Conservation (phyloP, 2,888 invertebrate species). For the Tortrix viridana region DNA sequence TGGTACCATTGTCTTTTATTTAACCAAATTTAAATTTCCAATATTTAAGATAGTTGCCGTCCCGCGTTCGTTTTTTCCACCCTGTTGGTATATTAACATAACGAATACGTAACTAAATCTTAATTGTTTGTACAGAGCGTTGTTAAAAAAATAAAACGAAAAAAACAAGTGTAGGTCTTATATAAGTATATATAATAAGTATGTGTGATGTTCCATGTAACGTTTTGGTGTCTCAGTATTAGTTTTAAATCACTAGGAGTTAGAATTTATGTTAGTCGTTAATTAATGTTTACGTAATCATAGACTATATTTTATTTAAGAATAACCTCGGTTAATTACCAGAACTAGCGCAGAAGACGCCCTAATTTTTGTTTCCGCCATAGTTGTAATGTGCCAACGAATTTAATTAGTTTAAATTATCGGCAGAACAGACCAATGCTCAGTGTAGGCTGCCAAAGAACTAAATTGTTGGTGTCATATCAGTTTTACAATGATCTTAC, state of each 20-base stretch:
- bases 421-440: conserved; percentile 42
- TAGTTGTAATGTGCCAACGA: conserved; percentile 58
- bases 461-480: conserved; percentile 61
- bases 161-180: conserved; percentile 58
- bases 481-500: conserved; percentile 52
- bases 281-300: conserved; percentile 75
- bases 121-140: conserved; percentile 71
- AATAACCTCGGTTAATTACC: conserved; percentile 65
- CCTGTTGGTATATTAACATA: conserved; percentile 45
- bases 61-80: no score
- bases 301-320: conserved; percentile 65
- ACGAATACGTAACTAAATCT: conserved; percentile 55
- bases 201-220: conserved; percentile 65
- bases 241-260: conserved; percentile 77
- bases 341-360: conserved; percentile 49
- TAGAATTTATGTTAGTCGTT: conserved; percentile 80
- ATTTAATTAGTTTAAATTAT: conserved; percentile 40
- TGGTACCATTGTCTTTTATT: no score
- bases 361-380: conserved; percentile 55
- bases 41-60: no score
- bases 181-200: conserved; percentile 47
- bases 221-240: conserved; percentile 73
- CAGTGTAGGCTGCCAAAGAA: conserved; percentile 54
- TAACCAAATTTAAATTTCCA: no score
- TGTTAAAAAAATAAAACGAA: conserved; percentile 61